phyloP scores from a whole-genome alignment of 2,113 vertebrate species.

The Serranochromis macrocephalus region DNA sequence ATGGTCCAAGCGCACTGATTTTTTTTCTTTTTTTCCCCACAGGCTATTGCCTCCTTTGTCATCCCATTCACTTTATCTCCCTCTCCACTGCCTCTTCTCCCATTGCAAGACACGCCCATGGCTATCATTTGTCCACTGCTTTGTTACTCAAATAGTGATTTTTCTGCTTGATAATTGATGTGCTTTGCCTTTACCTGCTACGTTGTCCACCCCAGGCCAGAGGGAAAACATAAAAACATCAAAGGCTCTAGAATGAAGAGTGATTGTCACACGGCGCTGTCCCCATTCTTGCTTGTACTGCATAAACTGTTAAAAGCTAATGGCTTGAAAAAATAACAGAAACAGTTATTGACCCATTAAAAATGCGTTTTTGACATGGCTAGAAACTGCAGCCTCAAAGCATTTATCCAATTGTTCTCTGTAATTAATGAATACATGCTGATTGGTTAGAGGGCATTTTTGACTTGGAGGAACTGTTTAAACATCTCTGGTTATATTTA shows the following conservation, averaged over 20 bases:
- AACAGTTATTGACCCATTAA: neutral
- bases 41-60: constrained; percentile 21
- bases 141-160: constrained; percentile 35
- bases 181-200: neutral
- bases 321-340: neutral
- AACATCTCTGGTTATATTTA: neutral
- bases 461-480: neutral
- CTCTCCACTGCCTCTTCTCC: neutral
- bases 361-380: fast-evolving
- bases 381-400: neutral
- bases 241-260: constrained; percentile 11
- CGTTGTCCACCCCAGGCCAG: neutral
- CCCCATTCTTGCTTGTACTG: neutral
- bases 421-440: neutral
- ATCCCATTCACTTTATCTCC: constrained; percentile 2
- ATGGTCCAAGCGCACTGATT: constrained; percentile 37
- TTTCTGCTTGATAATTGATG: constrained; percentile 37
- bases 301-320: neutral
- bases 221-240: constrained; percentile 26
- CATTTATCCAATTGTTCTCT: neutral
- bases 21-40: neutral
- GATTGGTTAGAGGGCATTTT: neutral
- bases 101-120: constrained; percentile 5
- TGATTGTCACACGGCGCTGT: neutral
- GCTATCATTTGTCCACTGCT: constrained; percentile 40